A percentile compares a stretch with the other conserved stretches of the same genome.
Evolutionary conservation across 2,113 vertebrate species (phyloP).

Genomic region (Paradoxurus hermaphroditus): DNA sequence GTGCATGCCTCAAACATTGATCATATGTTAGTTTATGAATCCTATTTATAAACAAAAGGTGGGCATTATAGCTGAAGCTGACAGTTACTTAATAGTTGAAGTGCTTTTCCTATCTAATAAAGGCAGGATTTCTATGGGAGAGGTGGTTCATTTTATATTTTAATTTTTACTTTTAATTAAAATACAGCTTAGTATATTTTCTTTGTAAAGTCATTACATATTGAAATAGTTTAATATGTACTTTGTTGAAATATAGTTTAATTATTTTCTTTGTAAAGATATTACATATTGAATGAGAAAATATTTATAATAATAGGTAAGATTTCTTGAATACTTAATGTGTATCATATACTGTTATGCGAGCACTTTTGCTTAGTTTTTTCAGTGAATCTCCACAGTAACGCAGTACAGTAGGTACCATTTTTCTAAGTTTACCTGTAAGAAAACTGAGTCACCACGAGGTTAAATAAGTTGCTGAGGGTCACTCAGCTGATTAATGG

Average conservation of each 20-base stretch:
- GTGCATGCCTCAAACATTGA: not conserved
- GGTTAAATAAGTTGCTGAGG: not conserved
- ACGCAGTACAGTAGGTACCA: not conserved
- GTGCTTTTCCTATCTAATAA: not conserved
- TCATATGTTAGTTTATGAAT: not conserved
- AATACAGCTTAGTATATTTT: not conserved
- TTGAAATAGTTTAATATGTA: constrained; percentile 12
- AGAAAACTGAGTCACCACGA: not conserved
- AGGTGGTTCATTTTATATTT: constrained; percentile 26
- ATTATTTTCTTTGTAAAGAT: not conserved
- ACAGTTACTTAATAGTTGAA: not conserved
- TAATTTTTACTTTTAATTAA: not conserved
- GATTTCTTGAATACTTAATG: not conserved
- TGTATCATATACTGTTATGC: not conserved
- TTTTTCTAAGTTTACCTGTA: not conserved
- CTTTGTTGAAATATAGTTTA: not conserved
- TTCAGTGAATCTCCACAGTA: not conserved
- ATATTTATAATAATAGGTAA: not conserved
- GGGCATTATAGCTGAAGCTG: not conserved
- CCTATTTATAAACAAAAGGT: not conserved
- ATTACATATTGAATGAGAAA: not conserved
- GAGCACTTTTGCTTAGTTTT: not conserved
- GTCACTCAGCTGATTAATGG: not conserved
- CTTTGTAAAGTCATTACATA: not conserved
- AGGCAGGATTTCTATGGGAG: constrained; percentile 5